Conservation (phyloP, 2,797 vertebrate species). For the Hapalemur alaotrensis region DNA sequence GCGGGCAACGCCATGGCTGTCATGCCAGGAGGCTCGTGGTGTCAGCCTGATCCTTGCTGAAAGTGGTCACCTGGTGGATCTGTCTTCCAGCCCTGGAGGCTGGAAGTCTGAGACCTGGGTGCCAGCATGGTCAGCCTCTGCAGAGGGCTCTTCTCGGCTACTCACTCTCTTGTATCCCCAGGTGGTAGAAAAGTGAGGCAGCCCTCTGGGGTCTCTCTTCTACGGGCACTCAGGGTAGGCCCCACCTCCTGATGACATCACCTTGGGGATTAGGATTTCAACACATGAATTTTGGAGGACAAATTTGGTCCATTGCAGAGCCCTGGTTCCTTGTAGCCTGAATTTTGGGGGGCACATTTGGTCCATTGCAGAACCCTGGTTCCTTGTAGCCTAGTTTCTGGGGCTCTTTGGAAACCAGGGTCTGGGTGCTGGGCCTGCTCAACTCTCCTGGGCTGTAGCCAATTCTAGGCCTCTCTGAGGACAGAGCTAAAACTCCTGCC, state of each 20-base stretch:
- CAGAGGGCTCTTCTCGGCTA: not conserved
- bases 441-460: not conserved
- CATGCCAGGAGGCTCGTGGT: not conserved
- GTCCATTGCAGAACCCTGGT: too few species aligned
- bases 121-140: not conserved
- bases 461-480: not conserved
- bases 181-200: not conserved
- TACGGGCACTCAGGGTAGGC: not conserved
- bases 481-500: not conserved
- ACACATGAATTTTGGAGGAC: not conserved
- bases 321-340: not conserved
- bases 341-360: not conserved
- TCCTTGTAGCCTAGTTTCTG: not conserved
- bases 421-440: not conserved
- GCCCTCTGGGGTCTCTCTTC: not conserved
- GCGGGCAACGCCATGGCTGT: fast-evolving
- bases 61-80: too few species aligned
- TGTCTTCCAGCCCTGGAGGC: not conserved
- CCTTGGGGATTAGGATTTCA: not conserved
- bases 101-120: too few species aligned
- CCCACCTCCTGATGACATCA: not conserved
- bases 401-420: not conserved
- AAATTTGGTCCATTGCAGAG: too few species aligned
- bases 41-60: not conserved
- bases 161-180: too few species aligned